phyloP scores from a whole-genome alignment of 2,888 invertebrate species.

The Phytoseiulus persimilis region DNA sequence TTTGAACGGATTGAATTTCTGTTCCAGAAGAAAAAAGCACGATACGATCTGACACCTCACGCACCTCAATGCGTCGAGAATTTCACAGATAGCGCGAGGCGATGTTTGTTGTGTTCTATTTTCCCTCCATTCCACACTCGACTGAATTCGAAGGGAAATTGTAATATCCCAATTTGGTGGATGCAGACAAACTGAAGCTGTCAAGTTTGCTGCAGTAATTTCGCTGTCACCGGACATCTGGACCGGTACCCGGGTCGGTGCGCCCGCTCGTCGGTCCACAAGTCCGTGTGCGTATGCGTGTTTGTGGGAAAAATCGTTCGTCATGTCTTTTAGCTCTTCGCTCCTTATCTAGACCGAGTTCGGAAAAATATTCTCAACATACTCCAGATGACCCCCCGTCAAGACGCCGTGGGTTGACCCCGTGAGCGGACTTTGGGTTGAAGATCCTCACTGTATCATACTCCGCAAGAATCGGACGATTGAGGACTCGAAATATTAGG shows the following conservation, averaged over 20 bases:
- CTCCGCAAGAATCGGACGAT: no score
- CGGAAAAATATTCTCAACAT: neutral
- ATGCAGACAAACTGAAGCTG: neutral
- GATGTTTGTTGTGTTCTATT: neutral
- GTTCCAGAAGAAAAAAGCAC: no score
- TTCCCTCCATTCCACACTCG: neutral
- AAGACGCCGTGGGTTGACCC: no score
- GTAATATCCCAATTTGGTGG: neutral
- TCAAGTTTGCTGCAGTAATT: neutral
- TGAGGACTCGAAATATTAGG: no score
- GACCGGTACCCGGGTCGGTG: neutral
- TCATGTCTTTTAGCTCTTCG: neutral
- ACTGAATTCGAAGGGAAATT: neutral
- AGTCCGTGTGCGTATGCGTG: neutral
- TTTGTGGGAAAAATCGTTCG: neutral
- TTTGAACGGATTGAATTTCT: no score
- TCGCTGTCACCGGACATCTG: neutral
- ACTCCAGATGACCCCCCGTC: neutral
- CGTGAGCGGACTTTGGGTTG: no score
- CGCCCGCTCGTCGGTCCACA: neutral
- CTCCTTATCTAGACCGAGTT: neutral
- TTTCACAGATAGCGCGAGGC: no score
- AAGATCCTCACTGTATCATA: no score
- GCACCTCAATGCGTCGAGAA: no score
- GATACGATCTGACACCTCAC: no score